Conservation (phyloP, 2,888 invertebrate genomes). For the Torymus texanus region DNA sequence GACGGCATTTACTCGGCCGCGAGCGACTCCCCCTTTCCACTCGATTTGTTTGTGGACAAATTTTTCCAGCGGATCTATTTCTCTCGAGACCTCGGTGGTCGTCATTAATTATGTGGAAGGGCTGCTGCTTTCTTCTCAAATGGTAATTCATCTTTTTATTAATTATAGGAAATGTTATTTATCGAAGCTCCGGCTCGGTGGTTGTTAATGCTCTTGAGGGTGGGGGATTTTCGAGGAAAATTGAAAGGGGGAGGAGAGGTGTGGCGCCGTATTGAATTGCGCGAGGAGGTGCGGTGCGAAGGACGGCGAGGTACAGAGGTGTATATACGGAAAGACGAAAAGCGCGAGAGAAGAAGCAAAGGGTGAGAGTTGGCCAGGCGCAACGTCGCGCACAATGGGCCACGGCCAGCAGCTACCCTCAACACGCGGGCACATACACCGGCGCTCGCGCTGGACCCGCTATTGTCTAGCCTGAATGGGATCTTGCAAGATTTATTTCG, state of each 20-base stretch:
- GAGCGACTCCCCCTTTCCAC: not conserved
- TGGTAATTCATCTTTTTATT: too few species aligned
- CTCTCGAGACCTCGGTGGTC: not conserved
- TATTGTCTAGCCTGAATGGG: slow-evolving; percentile 74
- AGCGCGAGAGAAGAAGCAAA: slow-evolving; percentile 57
- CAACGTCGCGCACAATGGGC: slow-evolving; percentile 68
- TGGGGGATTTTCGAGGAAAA: slow-evolving; percentile 53
- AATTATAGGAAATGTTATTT: too few species aligned
- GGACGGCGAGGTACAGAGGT: slow-evolving; percentile 14
- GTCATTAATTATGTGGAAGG: not conserved
- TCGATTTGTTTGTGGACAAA: slow-evolving; percentile 11
- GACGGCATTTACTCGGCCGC: slow-evolving; percentile 65
- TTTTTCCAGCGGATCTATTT: not conserved
- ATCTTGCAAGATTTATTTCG: slow-evolving; percentile 76
- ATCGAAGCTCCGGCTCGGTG: too few species aligned
- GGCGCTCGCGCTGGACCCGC: slow-evolving; percentile 71
- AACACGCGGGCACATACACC: slow-evolving; percentile 63
- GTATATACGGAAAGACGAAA: slow-evolving; percentile 61
- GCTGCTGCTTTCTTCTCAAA: too few species aligned
- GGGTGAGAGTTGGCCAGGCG: slow-evolving; percentile 42
- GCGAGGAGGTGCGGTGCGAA: slow-evolving; percentile 37
- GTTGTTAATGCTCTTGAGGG: slow-evolving; percentile 26
- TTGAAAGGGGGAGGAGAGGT: slow-evolving; percentile 58
- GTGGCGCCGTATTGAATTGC: slow-evolving; percentile 3
- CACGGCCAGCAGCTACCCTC: slow-evolving; percentile 62